Evolutionary conservation across 2,797 vertebrate genomes (phyloP).

Genomic region (Protonibea diacanthus): DNA sequence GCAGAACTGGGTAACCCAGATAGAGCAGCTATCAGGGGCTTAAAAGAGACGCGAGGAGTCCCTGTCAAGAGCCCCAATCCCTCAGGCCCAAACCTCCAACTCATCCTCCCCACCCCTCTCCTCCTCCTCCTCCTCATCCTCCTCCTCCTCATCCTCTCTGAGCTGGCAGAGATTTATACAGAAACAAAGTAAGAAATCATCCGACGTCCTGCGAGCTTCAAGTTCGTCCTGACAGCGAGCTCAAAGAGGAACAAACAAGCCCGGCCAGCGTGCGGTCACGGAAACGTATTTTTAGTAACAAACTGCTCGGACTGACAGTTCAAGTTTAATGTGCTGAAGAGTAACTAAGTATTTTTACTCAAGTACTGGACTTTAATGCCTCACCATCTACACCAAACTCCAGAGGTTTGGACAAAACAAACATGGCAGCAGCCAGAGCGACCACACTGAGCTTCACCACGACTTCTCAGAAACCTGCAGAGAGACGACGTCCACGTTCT

Average conservation of each 20-base stretch:
- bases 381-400: no score
- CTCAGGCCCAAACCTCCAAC: constrained; percentile 25
- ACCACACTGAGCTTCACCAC: no score
- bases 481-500: no score
- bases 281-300: background rate
- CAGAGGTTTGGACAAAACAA: no score
- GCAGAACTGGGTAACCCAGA: constrained; percentile 74
- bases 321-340: no score
- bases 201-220: background rate
- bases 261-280: background rate
- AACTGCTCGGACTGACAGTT: no score
- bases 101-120: background rate
- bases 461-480: no score
- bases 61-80: constrained; percentile 21
- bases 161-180: constrained; percentile 29
- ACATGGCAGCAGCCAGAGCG: no score
- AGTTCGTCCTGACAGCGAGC: background rate
- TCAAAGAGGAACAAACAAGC: background rate
- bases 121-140: background rate
- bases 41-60: background rate
- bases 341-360: no score
- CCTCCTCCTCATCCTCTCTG: background rate
- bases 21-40: constrained; percentile 28
- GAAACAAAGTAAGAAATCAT: constrained; percentile 21
- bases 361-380: no score